A percentile compares a stretch with the other conserved stretches of the same genome.
These are phyloP conservation scores for Stenoptilia bipunctidactyla DNA, from an alignment of 2,888 invertebrate species.

Conservation along the genomic window DNA sequence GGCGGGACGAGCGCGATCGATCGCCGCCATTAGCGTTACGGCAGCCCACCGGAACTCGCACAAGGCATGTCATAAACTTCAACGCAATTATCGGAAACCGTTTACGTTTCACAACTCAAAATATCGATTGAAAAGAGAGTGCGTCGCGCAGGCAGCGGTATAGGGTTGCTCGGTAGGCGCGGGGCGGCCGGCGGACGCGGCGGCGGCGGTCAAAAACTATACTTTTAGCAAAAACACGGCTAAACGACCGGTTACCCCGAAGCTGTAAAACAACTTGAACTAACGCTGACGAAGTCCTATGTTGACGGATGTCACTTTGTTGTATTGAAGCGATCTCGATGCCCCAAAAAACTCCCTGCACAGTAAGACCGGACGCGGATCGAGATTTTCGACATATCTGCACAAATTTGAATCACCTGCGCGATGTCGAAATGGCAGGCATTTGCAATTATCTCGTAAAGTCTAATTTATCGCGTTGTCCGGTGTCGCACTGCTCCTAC, in stretches of 20 bases:
- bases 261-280: conserved; percentile 22
- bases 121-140: not conserved
- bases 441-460: too few species aligned
- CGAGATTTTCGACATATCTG: too few species aligned
- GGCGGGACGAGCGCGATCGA: too few species aligned
- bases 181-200: conserved; percentile 13
- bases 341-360: not conserved
- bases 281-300: conserved; percentile 24
- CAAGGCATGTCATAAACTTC: too few species aligned
- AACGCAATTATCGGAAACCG: too few species aligned
- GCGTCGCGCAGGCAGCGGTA: conserved; percentile 9
- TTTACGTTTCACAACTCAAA: not conserved
- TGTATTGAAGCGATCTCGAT: conserved; percentile 17
- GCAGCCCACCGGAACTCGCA: too few species aligned
- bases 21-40: too few species aligned
- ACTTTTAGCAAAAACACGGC: conserved; percentile 34
- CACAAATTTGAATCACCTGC: too few species aligned
- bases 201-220: conserved; percentile 28
- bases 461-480: too few species aligned
- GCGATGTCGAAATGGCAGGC: too few species aligned
- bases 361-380: too few species aligned
- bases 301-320: conserved; percentile 34
- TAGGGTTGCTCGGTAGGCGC: conserved; percentile 28
- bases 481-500: too few species aligned
- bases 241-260: conserved; percentile 22